These are phyloP conservation scores for Pseudomyrmex flavicornis DNA, from an alignment of 1,140 invertebrate species.

Conservation along the genomic window DNA sequence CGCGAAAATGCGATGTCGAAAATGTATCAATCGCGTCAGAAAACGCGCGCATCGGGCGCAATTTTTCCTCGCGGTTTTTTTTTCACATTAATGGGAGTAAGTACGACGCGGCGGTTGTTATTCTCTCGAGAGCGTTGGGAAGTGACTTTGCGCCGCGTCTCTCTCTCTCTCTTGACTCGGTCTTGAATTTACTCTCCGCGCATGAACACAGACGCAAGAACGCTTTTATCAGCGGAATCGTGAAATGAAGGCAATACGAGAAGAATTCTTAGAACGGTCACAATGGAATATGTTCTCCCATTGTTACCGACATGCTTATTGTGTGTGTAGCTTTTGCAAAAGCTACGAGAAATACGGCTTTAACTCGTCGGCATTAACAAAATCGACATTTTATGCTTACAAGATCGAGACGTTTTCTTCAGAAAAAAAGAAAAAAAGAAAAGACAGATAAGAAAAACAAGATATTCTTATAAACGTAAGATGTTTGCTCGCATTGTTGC, in stretches of 20 bases:
- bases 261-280: not conserved
- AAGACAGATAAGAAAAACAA: too few relatives aligned
- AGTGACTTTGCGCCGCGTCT: not conserved
- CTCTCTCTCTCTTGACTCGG: too few relatives aligned
- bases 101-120: not conserved
- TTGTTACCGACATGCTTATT: not conserved
- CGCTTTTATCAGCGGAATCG: conserved; percentile 1
- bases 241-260: not conserved
- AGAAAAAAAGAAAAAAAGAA: too few relatives aligned
- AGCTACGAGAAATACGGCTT: not conserved
- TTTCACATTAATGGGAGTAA: conserved; percentile 12
- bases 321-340: not conserved
- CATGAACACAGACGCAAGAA: not conserved
- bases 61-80: not conserved
- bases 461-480: too few relatives aligned
- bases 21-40: conserved; percentile 7
- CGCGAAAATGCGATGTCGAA: not conserved
- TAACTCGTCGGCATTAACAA: not conserved
- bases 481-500: not conserved
- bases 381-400: not conserved
- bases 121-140: not conserved
- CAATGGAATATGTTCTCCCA: not conserved
- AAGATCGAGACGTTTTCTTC: too few relatives aligned
- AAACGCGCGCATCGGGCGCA: not conserved
- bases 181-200: not conserved